Evolutionary conservation across 2,113 vertebrate genomes (phyloP), one percentile per base, ranked within the genome.

Genomic region (Clarias gariepinus): DNA sequence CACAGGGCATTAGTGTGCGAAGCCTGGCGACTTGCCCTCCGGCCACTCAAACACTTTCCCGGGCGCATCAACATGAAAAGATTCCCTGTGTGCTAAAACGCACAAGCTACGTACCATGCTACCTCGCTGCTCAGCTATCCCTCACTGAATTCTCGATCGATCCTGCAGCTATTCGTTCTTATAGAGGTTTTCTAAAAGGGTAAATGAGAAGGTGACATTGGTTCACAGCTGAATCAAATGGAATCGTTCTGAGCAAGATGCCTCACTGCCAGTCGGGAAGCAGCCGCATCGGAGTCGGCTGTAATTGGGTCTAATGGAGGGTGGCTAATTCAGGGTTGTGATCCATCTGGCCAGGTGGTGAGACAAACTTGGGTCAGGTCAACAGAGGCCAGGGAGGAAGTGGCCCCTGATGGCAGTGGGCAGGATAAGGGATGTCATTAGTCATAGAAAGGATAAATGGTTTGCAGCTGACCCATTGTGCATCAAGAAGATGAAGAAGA

Each of bases 1-100:
- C 91, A 96, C 95, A 95, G 93, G 93, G 93, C 92, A 92, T 92
- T 92, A 95, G 95, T 96, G 95, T 96, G 93, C 88, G 89, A 92
- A 88, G 90, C 91, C 94, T 95, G 95, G 95, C 94, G 93, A 93
- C 90, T 83, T 91, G 93, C 95, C 94, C 91, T 94, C 89, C 57
- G 89, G 93, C 95, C 94, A 96, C 95, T 96, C 95, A 95, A 93
- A 94, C 94, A 93, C 94, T 94, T 94, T 7, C 91, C 90, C 90
- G 93, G 92, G 93, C 89, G 66, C 90, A 91, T 91, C 93, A 60
- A 95, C 94, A 95, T 96, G 94, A 96, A 95, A 95, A 94, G 89
- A 87, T 90, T 92, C 91, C 94, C 94, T 95, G 94, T 95, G 94
- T 91, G 93, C 94, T 94, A 93, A 94, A 94, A 91, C 30, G 89